Conservation (phyloP, 2,113 vertebrate species). For the Ceyx melanurus region DNA sequence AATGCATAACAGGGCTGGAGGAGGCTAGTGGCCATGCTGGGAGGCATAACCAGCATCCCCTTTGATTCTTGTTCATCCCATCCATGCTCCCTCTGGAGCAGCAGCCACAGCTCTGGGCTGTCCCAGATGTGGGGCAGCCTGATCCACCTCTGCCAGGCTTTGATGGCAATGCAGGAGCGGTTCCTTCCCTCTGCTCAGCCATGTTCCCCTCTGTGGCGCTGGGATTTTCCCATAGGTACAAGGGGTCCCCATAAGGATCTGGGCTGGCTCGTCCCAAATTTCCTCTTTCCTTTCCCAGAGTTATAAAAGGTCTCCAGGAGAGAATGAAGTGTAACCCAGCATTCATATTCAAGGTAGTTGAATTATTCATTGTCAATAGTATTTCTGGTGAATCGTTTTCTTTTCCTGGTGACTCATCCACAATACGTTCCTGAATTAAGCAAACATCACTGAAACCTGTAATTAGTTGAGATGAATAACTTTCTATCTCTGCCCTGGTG, state of each 20-base stretch:
- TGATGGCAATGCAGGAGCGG: not conserved
- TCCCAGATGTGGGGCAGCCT: not conserved
- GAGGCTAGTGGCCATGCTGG: not conserved
- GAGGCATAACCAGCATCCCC: not conserved
- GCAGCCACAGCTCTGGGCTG: not conserved
- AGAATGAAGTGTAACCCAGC: conserved; percentile 20
- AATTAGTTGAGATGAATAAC: conserved; percentile 5
- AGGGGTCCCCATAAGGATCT: not conserved
- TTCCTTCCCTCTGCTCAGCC: not conserved
- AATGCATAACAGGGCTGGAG: not conserved
- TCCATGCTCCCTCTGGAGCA: accelerated
- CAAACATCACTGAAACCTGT: not conserved
- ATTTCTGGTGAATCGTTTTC: conserved; percentile 31
- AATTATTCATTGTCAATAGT: conserved; percentile 66
- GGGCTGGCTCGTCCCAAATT: not conserved
- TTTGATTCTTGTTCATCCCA: not conserved
- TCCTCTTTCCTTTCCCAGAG: conserved; percentile 59
- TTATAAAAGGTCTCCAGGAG: conserved; percentile 43
- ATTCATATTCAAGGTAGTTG: conserved; percentile 53
- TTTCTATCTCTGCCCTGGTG: not conserved
- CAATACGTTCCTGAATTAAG: not conserved
- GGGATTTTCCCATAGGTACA: accelerated
- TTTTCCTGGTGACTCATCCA: conserved; percentile 38
- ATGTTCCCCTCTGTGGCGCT: accelerated
- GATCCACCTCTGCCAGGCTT: not conserved